A percentile compares a stretch with the other conserved stretches of the same genome.
Conservation (phyloP, 2,888 invertebrate species). For the Scrobipalpa costella region DNA sequence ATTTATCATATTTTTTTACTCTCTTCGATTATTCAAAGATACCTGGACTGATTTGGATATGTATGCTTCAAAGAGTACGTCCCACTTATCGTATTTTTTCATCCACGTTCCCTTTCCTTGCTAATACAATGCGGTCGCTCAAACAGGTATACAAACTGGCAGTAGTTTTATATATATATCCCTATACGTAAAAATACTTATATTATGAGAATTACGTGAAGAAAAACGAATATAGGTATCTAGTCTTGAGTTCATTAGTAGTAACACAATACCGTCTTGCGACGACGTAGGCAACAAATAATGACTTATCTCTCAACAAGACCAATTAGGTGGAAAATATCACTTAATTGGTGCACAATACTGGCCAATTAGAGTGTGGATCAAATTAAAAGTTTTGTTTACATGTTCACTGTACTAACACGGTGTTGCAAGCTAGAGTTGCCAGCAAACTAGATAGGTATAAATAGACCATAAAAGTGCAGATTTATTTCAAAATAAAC, state of each 20-base stretch:
- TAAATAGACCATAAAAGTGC: background rate
- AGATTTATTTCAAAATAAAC: too few species aligned
- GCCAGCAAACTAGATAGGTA: background rate
- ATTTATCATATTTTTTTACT: too few species aligned
- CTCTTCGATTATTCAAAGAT: too few species aligned
- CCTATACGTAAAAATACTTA: background rate
- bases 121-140: too few species aligned
- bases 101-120: too few species aligned
- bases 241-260: conserved; percentile 26
- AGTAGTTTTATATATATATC: background rate
- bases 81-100: too few species aligned
- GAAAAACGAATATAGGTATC: background rate
- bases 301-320: conserved; percentile 13
- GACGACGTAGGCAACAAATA: conserved; percentile 4
- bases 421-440: background rate
- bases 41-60: too few species aligned
- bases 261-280: conserved; percentile 18
- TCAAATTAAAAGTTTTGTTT: conserved; percentile 13
- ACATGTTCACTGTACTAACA: conserved; percentile 2
- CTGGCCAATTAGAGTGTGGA: conserved; percentile 22
- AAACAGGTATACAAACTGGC: too few species aligned
- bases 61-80: too few species aligned
- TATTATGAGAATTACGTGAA: background rate
- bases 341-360: conserved; percentile 15
- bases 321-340: conserved; percentile 20